These are phyloP conservation scores for Echiichthys vipera DNA, from an alignment of 2,797 vertebrate species.

Conservation along the genomic window DNA sequence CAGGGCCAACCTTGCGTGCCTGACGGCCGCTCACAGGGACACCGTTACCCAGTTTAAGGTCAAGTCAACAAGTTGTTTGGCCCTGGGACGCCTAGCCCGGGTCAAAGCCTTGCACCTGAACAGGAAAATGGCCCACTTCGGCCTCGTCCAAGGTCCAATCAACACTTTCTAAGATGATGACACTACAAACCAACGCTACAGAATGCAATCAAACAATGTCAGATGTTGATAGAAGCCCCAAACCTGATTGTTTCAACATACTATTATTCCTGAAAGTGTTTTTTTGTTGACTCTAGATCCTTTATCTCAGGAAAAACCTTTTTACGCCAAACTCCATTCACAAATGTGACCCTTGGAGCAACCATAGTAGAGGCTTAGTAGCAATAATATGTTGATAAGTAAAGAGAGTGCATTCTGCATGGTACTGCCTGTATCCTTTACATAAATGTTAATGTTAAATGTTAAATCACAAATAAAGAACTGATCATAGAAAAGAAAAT, in stretches of 20 bases:
- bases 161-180: not conserved
- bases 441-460: too few species aligned
- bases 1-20: not conserved
- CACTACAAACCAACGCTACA: too few species aligned
- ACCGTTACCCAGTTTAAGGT: conserved; percentile 32
- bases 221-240: not conserved
- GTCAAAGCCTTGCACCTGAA: conserved; percentile 34
- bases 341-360: not conserved
- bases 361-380: too few species aligned
- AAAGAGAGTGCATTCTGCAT: not conserved
- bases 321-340: not conserved
- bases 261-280: too few species aligned
- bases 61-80: conserved; percentile 13
- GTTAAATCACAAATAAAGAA: too few species aligned
- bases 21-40: conserved; percentile 15
- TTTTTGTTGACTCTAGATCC: not conserved
- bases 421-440: too few species aligned
- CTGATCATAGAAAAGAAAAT: too few species aligned
- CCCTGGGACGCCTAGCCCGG: conserved; percentile 30
- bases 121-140: conserved; percentile 5
- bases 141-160: not conserved
- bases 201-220: not conserved
- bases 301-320: too few species aligned
- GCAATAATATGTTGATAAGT: too few species aligned
- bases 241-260: not conserved